Base-by-base conservation (phyloP, 2,888 invertebrate species). In the Heliconius erato region DNA sequence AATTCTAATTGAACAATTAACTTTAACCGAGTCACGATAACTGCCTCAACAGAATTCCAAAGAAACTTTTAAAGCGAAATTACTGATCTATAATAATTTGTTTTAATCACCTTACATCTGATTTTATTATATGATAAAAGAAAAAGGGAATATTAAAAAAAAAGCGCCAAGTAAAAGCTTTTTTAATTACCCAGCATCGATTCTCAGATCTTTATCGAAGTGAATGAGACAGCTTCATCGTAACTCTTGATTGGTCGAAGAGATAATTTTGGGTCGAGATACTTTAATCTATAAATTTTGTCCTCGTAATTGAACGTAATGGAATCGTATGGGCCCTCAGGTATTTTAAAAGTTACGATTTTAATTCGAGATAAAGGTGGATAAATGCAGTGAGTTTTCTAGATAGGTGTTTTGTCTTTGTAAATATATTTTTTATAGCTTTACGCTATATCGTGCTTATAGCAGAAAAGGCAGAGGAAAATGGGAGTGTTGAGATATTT, bases 201-300 rank as follows among this genome's bases (percentile, higher is more conserved):
- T 85, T 83, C 85, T 87, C 85, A 88, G 90, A 91, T 92, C 88
- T 87, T 91, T 91, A 91, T 92, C 92, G 86, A 87, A 90, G 91
- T 88, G 90, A 90, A 86, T 86, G 86, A 80, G 87, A 88, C 87
- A 84, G 86, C 88, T 87, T 88, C 86, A 88, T 87, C 86, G 86
- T 85, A 82, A 84, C 74, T 84, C 82, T 80, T 79, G 84, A 85
- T 85, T 85, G 84, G 82, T 83, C 80, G 80, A 79, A 80, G 78
- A 81, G 86, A 86, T 86, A 86, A 85, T 83, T 83, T 85, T 84
- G 78, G 79, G 78, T 44, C 32, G 78, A 79, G 74, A 79, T 67
- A 76, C 40, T 67, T 84, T 80, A 76, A 76, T 82, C 80, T 80
- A 84, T 82, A 84, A 84, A 82, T 82, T 82, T 69, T 80, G 82